Base-by-base conservation (phyloP, 2,888 invertebrate species). In the Andrena bicolor region DNA sequence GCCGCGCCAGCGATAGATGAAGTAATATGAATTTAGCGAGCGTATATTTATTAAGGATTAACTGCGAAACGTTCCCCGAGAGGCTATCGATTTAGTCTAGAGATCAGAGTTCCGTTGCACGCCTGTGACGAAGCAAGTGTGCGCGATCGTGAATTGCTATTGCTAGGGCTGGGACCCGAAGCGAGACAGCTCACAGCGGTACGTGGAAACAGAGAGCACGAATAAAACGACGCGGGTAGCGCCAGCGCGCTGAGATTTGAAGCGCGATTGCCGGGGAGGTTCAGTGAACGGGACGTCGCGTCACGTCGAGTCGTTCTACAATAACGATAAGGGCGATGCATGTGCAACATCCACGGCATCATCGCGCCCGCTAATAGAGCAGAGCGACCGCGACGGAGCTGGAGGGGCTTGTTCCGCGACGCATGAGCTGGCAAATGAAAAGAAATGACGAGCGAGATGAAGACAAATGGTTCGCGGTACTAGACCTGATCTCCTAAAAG, bases 391-490 rank as follows among this genome's bases (percentile, higher is more conserved):
- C 8, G 56, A 56, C 56, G 56, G 56, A 56, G 56, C 41, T 41
- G 35, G 81, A 78, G 83, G 80, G 66, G 80, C 86, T 86, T 86
- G 80, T 81, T 83, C 82, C 75, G 70, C 75, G 83, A 76, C 82
- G 83, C 86, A 13, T 56, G 20, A 26, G 23, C 86, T 85, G 80
- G 80, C 87, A 87, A 89, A 89, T 89, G 86, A 87, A 89, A 89
- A 89, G 86, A 90, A 88, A 89, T 87, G 86, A 87, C 89, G 84
- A 84, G 75, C 80, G 85, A 80, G 89, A 91, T 91, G 88, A 90
- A 91, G 91, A 91, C 88, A 90, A 91, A 91, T 89, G 91, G 88
- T 89, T 85, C 74, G 74, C 60, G 78, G 76, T 81, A 75, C 84
- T 86, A 86, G 81, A 75, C 80, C 69, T 75, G 85, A 79, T 77